phyloP scores from a whole-genome alignment of 2,888 invertebrate genomes.

The Diadromus collaris region DNA sequence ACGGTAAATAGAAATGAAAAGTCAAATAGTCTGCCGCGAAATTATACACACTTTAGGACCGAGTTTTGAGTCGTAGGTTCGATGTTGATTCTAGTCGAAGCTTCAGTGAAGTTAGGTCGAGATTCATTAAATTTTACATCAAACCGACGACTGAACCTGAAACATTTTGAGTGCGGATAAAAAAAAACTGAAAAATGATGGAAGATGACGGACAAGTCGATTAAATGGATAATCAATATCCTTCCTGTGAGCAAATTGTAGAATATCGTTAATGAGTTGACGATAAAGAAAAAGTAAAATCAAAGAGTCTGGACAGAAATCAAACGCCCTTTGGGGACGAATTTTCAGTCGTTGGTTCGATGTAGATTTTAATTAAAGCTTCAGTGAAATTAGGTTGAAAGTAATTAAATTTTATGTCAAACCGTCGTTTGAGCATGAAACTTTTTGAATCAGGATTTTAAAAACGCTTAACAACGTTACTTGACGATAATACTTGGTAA shows the following conservation, averaged over 20 bases:
- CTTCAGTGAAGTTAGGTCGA: background rate
- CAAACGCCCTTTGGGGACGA: background rate
- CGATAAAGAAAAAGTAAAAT: background rate
- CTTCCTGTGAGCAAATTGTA: conserved; percentile 9
- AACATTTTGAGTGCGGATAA: background rate
- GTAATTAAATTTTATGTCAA: background rate
- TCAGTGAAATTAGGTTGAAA: background rate
- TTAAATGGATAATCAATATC: conserved; percentile 32
- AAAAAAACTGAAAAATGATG: conserved; percentile 45
- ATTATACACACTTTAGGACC: background rate
- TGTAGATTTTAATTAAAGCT: background rate
- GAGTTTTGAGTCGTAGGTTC: background rate
- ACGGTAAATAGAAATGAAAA: background rate
- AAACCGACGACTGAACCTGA: background rate
- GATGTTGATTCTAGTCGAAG: background rate
- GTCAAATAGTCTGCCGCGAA: background rate
- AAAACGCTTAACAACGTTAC: background rate
- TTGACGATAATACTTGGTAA: background rate
- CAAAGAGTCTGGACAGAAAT: background rate
- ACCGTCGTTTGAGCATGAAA: background rate
- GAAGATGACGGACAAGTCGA: conserved; percentile 36
- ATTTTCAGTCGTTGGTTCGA: background rate
- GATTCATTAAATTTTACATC: background rate
- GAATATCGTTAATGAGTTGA: background rate
- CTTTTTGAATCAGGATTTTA: background rate